phyloP scores from a whole-genome alignment of 1,140 invertebrate genomes.

The Oscheius sp. region DNA sequence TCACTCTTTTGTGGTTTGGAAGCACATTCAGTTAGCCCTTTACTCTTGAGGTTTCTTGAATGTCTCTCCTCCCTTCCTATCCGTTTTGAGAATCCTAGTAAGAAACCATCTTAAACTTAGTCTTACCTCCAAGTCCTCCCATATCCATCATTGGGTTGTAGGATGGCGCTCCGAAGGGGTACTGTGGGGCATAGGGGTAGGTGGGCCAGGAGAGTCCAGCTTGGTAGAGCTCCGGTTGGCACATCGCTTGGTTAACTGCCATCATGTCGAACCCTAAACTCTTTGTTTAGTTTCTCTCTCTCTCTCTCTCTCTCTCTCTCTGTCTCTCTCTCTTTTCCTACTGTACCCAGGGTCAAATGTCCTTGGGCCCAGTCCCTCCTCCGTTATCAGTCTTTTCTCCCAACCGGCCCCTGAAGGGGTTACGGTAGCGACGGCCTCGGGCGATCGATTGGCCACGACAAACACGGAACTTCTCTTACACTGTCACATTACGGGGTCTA shows the following conservation, averaged over 20 bases:
- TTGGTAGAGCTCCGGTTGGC: not conserved
- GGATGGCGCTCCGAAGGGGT: not conserved
- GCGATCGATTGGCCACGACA: not conserved
- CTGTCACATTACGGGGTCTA: too few species aligned
- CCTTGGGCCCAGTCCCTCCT: too few species aligned
- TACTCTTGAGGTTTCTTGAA: too few species aligned
- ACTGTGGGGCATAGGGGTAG: not conserved
- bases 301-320: not conserved
- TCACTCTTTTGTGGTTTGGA: too few species aligned
- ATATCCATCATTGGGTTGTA: not conserved
- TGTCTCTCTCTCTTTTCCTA: not conserved
- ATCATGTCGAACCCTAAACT: slow-evolving; percentile 8
- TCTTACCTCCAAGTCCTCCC: not conserved
- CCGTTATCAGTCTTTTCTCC: not conserved
- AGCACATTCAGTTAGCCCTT: too few species aligned
- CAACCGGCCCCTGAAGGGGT: too few species aligned
- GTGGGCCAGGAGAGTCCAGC: not conserved
- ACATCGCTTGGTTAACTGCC: not conserved
- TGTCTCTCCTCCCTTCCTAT: too few species aligned
- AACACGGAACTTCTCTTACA: too few species aligned
- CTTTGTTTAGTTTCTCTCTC: not conserved
- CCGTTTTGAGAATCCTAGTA: too few species aligned
- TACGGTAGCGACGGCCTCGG: too few species aligned
- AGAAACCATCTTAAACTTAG: too few species aligned
- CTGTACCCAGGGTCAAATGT: not conserved